Evolutionary conservation across 2,113 vertebrate genomes (phyloP).

Genomic region (Burhinus bistriatus): DNA sequence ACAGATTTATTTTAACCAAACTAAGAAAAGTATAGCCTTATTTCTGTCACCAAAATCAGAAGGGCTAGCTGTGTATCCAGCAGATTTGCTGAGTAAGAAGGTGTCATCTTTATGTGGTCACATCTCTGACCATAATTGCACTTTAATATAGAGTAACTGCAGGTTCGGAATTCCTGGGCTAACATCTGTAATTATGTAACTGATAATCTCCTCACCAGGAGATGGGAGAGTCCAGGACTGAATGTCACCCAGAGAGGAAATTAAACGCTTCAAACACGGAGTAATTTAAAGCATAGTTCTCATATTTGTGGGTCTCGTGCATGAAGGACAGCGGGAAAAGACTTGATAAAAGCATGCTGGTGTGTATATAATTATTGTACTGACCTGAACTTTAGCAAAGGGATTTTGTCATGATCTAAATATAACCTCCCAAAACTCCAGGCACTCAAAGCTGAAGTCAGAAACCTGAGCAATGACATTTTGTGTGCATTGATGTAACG

Average conservation of each 20-base stretch:
- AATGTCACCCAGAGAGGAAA: constrained; percentile 61
- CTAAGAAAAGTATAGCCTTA: neutral
- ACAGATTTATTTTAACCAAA: neutral
- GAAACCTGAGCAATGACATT: constrained; percentile 4
- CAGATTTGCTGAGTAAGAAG: constrained; percentile 51
- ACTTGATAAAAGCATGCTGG: neutral
- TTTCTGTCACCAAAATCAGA: neutral
- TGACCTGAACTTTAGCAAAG: neutral
- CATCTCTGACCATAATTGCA: constrained; percentile 14
- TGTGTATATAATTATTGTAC: constrained; percentile 16
- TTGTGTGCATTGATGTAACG: neutral
- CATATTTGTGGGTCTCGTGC: neutral
- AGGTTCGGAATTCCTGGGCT: constrained; percentile 41
- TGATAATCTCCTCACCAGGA: constrained; percentile 43
- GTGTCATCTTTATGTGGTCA: constrained; percentile 3
- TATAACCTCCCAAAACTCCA: neutral
- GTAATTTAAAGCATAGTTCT: constrained; percentile 42
- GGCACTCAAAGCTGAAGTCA: neutral
- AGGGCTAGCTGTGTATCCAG: neutral
- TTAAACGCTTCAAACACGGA: constrained; percentile 28
- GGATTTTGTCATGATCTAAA: constrained; percentile 29
- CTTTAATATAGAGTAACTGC: constrained; percentile 1
- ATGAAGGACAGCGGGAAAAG: constrained; percentile 18
- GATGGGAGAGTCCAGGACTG: constrained; percentile 12
- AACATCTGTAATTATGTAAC: constrained; percentile 54